A percentile compares a stretch with the other conserved stretches of the same genome.
phyloP scores from a whole-genome alignment of 2,113 vertebrate species.

The Plecotus auritus region DNA sequence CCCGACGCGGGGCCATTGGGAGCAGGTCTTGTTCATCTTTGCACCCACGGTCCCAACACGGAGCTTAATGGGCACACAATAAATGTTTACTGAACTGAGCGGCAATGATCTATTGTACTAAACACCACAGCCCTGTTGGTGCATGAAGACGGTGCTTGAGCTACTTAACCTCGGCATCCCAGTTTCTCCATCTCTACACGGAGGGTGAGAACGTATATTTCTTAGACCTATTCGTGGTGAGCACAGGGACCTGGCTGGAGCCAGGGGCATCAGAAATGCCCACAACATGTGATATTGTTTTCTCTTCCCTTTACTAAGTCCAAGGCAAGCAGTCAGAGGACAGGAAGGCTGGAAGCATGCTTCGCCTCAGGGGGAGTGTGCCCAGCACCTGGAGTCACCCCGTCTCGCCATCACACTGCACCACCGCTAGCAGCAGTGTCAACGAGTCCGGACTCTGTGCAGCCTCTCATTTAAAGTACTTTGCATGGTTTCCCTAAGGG shows the following conservation, averaged over 20 bases:
- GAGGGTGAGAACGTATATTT: background rate
- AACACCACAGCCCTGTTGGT: background rate
- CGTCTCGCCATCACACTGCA: accelerated
- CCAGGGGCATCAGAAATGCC: background rate
- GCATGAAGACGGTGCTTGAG: background rate
- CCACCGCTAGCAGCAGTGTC: background rate
- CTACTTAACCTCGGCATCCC: background rate
- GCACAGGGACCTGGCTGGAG: background rate
- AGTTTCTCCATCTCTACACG: background rate
- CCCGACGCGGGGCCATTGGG: background rate
- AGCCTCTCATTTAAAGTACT: background rate
- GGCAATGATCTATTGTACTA: background rate
- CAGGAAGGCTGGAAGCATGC: background rate
- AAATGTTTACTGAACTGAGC: background rate
- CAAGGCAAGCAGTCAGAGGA: background rate
- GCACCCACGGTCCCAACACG: background rate
- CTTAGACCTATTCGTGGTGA: background rate
- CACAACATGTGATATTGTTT: background rate
- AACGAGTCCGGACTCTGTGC: background rate
- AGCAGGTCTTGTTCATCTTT: background rate
- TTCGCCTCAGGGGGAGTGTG: background rate
- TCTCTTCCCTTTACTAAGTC: background rate
- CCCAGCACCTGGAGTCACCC: background rate
- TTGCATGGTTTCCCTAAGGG: background rate
- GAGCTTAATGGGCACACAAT: background rate